Conservation (phyloP, 1,140 invertebrate species). For the Ridgeia piscesae region DNA sequence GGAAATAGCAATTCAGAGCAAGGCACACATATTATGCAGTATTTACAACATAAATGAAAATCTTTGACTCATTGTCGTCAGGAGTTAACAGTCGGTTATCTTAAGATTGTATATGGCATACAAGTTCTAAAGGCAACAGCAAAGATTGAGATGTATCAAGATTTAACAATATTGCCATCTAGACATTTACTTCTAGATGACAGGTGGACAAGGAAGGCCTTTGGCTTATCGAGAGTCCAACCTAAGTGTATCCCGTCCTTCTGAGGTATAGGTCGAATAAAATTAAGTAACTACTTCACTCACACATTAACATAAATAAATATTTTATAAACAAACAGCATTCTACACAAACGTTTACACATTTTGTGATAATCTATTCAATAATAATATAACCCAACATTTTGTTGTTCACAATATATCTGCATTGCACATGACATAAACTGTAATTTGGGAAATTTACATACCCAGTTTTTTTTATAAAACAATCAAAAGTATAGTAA, state of each 20-base stretch:
- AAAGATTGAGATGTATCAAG: too few relatives aligned
- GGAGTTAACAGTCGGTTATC: neutral
- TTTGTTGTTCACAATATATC: neutral
- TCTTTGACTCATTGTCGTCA: neutral
- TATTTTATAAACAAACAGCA: neutral
- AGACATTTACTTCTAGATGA: too few relatives aligned
- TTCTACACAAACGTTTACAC: too few relatives aligned
- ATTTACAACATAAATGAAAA: neutral
- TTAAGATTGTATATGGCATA: neutral
- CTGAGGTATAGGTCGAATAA: too few relatives aligned
- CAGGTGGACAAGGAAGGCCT: too few relatives aligned
- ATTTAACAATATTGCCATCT: too few relatives aligned
- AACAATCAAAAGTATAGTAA: too few relatives aligned
- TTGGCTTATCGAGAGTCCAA: too few relatives aligned
- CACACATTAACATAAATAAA: neutral
- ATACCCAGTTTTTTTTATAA: neutral
- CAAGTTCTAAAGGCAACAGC: neutral
- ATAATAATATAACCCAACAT: neutral
- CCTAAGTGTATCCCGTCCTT: too few relatives aligned
- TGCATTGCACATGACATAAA: neutral
- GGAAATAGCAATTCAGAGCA: neutral
- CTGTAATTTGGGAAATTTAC: neutral
- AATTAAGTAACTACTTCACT: neutral
- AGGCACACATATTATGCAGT: neutral
- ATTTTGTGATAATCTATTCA: neutral